Evolutionary conservation across 2,113 vertebrate genomes (phyloP).

Genomic region (Pygoscelis antarcticus): DNA sequence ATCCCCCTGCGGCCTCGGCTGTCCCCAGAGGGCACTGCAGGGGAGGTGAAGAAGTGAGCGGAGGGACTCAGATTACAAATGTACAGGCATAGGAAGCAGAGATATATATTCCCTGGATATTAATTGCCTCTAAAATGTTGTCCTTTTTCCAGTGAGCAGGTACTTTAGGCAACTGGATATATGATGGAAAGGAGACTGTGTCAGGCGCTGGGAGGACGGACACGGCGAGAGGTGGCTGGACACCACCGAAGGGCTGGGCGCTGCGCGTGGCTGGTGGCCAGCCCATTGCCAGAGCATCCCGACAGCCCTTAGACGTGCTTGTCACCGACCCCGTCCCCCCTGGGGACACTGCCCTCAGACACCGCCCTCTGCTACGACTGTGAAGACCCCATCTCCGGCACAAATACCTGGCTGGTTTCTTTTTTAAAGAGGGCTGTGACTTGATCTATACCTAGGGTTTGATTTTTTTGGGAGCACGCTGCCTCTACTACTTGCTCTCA

Average conservation of each 20-base stretch:
- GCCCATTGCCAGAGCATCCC: not conserved
- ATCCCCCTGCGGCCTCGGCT: rapidly evolving
- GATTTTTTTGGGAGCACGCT: not conserved
- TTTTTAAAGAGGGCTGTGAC: not conserved
- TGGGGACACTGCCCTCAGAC: not conserved
- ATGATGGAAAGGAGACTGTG: not conserved
- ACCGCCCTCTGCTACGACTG: rapidly evolving
- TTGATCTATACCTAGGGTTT: not conserved
- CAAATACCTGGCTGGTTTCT: not conserved
- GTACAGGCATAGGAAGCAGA: slow-evolving; percentile 38
- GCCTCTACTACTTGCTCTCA: not conserved
- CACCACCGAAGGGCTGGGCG: not conserved
- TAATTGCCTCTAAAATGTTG: slow-evolving; percentile 33
- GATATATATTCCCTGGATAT: slow-evolving; percentile 39
- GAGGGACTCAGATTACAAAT: slow-evolving; percentile 17
- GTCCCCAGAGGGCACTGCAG: not conserved
- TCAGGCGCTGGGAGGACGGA: not conserved
- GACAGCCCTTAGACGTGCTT: rapidly evolving
- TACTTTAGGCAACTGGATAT: slow-evolving; percentile 39
- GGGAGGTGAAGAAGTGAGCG: not conserved
- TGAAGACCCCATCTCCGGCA: not conserved
- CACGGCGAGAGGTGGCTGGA: rapidly evolving
- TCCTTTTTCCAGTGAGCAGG: not conserved
- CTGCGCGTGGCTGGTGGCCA: not conserved
- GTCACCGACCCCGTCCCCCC: rapidly evolving